Evolutionary conservation across 92 coral and sea anemone genomes (phyloP), one percentile per base, ranked within the genome.

Genomic region (Isaurus tuberculatus): DNA sequence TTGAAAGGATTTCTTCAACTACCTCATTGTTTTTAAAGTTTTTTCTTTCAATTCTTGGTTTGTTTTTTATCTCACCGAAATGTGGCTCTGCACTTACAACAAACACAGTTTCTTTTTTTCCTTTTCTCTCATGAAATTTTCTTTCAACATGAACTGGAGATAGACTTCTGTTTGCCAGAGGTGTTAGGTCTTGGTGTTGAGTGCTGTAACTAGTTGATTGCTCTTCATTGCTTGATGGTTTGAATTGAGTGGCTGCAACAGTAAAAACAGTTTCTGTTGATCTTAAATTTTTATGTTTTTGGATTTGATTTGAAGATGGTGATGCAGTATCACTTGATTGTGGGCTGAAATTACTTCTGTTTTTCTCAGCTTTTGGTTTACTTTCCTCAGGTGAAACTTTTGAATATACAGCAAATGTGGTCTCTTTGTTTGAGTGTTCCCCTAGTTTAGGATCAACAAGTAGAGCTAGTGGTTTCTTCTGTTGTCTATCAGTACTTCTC

Each of bases 81-180:
- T 58, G 53, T 58, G 82, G 70, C 25, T 77, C 82, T 77, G 82
- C 82, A 58, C 70, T 58, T 9, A 77, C 88, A n/a, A 77, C 88
- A 89, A 89, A 89, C 1, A 79, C 79, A 31, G 81, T 86, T 30
- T 86, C 90, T 58, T 77, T 77, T 33, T 77, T 67, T 34, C 82
- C 82, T 29, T 58, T 33, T 57, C 20, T 58, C 22, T 77, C 82
- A 5, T 58, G 70, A 57, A 77, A 51, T 23, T 69, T 29, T 22
- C 51, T 79, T 27, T 88, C 72, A 34, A 66, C 63, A 17, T 15
- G 32, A 37, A 58, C 82, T 9, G 82, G 82, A 60, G 82, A 77
- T 3, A 36, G 48, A 44, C 44, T 27, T 58, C 70, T 77, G 70
- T 25, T 77, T 34, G 23, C 0, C 14, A 19, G 26, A 10, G 33